Conservation (phyloP, 2,797 vertebrate genomes). For the Pachyuromys duprasi region DNA sequence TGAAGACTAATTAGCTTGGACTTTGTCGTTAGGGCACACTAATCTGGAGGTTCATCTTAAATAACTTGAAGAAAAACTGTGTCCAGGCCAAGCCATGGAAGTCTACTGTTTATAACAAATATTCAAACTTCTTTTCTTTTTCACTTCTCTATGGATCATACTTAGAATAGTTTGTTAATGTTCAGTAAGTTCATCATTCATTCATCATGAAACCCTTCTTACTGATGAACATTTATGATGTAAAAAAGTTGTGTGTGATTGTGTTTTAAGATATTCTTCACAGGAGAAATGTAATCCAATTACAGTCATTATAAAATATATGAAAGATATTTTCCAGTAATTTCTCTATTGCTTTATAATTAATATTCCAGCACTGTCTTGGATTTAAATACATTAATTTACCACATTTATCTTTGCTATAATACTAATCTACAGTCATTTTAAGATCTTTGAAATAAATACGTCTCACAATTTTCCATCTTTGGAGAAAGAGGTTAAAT, state of each 20-base stretch:
- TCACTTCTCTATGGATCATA: slow-evolving; percentile 11
- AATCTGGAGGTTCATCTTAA: slow-evolving; percentile 86
- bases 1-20: slow-evolving; percentile 89
- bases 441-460: background rate
- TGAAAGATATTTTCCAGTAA: slow-evolving; percentile 61
- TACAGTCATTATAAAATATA: slow-evolving; percentile 41
- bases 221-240: background rate
- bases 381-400: slow-evolving; percentile 74
- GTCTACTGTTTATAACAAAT: slow-evolving; percentile 52
- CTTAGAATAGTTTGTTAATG: slow-evolving; percentile 23
- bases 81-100: slow-evolving; percentile 72
- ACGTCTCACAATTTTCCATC: slow-evolving; percentile 10
- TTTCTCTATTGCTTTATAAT: background rate
- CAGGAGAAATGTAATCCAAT: slow-evolving; percentile 4
- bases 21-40: slow-evolving; percentile 87
- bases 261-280: slow-evolving; percentile 21
- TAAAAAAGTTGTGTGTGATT: background rate
- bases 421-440: slow-evolving; percentile 57
- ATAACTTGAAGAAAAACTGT: slow-evolving; percentile 78
- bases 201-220: slow-evolving; percentile 28
- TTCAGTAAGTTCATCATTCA: slow-evolving; percentile 62
- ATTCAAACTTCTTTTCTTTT: slow-evolving; percentile 65
- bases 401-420: slow-evolving; percentile 68
- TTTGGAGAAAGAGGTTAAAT: background rate
- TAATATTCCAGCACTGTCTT: slow-evolving; percentile 51